A percentile compares a stretch with the other conserved stretches of the same genome.
These are phyloP conservation scores for Proteles cristata DNA, from an alignment of 2,113 vertebrate species.

Conservation along the genomic window DNA sequence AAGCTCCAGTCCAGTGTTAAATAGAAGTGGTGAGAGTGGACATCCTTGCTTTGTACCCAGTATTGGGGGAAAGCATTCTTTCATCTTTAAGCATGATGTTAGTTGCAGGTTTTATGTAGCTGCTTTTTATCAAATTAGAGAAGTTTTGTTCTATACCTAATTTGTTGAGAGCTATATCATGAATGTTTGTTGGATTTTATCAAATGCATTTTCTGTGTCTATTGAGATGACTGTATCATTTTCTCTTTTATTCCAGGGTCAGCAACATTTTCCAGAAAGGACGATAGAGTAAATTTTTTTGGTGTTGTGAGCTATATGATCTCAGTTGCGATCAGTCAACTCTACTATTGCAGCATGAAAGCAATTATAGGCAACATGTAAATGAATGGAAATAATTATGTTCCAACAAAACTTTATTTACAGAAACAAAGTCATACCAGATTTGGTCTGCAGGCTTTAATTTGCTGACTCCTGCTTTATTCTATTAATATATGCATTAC, in stretches of 20 bases:
- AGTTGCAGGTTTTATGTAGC: not conserved
- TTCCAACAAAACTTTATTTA: not conserved
- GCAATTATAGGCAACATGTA: not conserved
- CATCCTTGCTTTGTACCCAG: not conserved
- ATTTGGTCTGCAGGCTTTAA: not conserved
- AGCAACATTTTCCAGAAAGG: slow-evolving; percentile 5
- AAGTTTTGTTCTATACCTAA: not conserved
- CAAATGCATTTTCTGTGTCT: not conserved
- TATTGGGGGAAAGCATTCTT: not conserved
- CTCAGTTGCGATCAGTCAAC: not conserved
- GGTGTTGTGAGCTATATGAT: not conserved
- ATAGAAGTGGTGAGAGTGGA: not conserved
- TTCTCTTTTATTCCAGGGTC: not conserved
- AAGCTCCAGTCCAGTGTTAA: not conserved
- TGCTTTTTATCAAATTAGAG: not conserved
- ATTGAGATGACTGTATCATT: not conserved
- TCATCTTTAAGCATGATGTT: not conserved
- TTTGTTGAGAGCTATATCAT: not conserved
- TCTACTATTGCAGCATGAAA: not conserved
- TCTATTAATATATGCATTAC: not conserved
- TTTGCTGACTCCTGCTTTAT: not conserved
- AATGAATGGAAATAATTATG: not conserved
- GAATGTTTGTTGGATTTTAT: slow-evolving; percentile 29
- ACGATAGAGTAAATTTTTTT: not conserved
- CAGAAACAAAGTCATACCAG: not conserved